These are phyloP conservation scores for Achroia grisella DNA, from an alignment of 1,140 invertebrate species.

Conservation along the genomic window DNA sequence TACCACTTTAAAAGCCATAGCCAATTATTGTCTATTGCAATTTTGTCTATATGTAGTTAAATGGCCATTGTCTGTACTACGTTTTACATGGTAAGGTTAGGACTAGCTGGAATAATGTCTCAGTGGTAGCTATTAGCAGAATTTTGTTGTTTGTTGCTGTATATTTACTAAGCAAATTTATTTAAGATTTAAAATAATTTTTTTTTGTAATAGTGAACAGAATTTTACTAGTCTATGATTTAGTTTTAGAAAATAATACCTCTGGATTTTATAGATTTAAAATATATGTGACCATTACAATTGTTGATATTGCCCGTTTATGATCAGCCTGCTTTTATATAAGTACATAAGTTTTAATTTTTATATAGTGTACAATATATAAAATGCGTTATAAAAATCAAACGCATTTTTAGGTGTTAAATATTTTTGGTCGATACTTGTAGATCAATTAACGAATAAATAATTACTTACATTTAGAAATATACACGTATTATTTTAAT, in stretches of 20 bases:
- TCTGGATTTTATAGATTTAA: constrained; percentile 31
- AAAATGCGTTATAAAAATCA: too few species aligned
- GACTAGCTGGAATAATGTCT: constrained; percentile 2
- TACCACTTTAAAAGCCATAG: constrained; percentile 1
- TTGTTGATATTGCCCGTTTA: constrained; percentile 3
- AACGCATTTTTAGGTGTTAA: too few species aligned
- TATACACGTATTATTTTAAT: too few species aligned
- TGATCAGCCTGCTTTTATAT: too few species aligned
- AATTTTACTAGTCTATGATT: constrained; percentile 51
- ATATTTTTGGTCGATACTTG: too few species aligned
- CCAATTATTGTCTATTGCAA: neutral
- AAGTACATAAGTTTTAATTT: too few species aligned
- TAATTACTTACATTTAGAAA: too few species aligned
- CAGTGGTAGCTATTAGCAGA: constrained; percentile 24
- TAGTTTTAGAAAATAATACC: constrained; percentile 44
- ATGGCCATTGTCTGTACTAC: neutral
- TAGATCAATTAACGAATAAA: too few species aligned
- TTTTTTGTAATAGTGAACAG: constrained; percentile 41
- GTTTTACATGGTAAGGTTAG: neutral
- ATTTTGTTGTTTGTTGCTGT: constrained; percentile 30
- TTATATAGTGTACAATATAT: too few species aligned
- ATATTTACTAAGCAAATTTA: constrained; percentile 14
- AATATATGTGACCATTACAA: constrained; percentile 14
- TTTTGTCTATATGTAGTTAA: neutral
- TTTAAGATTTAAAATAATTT: constrained; percentile 16